Evolutionary conservation across 2,113 vertebrate genomes (phyloP).

Genomic region (Chunga burmeisteri): DNA sequence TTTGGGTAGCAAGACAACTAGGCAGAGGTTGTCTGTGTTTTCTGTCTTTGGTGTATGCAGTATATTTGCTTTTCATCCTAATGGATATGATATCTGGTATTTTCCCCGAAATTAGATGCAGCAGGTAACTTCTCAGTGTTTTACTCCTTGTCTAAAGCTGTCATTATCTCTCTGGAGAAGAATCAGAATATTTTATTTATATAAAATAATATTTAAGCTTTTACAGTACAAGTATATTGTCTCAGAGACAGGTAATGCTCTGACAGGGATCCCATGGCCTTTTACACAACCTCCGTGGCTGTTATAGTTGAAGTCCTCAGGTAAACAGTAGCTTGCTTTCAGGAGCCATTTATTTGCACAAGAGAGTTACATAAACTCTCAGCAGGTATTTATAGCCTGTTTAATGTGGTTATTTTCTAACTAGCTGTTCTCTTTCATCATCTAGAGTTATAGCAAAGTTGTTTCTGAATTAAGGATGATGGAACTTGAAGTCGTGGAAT

Average conservation of each 20-base stretch:
- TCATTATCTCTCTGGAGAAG: background rate
- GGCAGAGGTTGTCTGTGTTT: background rate
- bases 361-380: background rate
- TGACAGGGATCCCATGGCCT: background rate
- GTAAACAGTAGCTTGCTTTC: background rate
- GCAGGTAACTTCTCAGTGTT: background rate
- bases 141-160: background rate
- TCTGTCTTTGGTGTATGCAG: background rate
- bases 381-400: background rate
- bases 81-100: background rate
- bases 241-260: background rate
- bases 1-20: background rate
- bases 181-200: background rate
- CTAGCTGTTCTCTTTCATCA: background rate
- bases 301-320: background rate
- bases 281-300: background rate
- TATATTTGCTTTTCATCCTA: background rate
- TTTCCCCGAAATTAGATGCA: background rate
- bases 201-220: background rate
- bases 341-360: background rate
- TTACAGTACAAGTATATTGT: background rate
- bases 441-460: background rate
- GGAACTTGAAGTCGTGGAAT: background rate
- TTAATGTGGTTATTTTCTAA: background rate
- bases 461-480: background rate